Base-by-base conservation (phyloP, 2,888 invertebrate species). In the Baronia brevicornis region DNA sequence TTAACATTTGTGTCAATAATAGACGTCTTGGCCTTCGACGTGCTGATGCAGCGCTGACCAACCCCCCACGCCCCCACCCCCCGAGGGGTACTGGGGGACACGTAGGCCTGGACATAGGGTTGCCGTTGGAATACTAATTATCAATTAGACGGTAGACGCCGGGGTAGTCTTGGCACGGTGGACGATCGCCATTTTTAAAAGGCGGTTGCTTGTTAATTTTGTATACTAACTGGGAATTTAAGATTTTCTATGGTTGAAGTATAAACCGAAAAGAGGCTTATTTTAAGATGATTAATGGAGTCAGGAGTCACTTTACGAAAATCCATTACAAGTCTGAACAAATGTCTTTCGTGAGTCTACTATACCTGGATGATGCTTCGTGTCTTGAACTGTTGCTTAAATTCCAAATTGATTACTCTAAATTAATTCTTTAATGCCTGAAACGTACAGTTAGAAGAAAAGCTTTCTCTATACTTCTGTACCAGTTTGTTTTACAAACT, bases 121-220 rank as follows among this genome's bases (percentile, higher is more conserved):
- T n/a, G n/a, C 46, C 41, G 36, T 38, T 55, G 53, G 78, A 69
- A 78, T 78, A 73, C 77, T 75, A 75, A 79, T 79, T 77, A 72
- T 71, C 72, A 74, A 75, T 74, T 75, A 75, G 58, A 37, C 43
- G 47, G 34, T 20, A 39, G 36, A 36, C 40, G 32, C 28, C 27
- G 38, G 48, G 42, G 36, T 43, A 41, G 47, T 46, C 53, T 54
- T 60, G 58, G 51, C 52, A n/a, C n/a, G n/a, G 47, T 11, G 33
- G 30, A 28, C 21, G 39, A 36, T 38, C 21, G 29, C 13, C 18
- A 28, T 43, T 49, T 49, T 45, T 43, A 46, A 46, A 41, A 28
- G 28, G 13, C 25, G 28, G 11, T 17, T 25, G 20, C 29, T 28
- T 21, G 30, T 26, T 34, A 33, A 31, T 28, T 32, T 25, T 22